Evolutionary conservation across 2,888 invertebrate genomes (phyloP).

Genomic region (Fragum sueziense): DNA sequence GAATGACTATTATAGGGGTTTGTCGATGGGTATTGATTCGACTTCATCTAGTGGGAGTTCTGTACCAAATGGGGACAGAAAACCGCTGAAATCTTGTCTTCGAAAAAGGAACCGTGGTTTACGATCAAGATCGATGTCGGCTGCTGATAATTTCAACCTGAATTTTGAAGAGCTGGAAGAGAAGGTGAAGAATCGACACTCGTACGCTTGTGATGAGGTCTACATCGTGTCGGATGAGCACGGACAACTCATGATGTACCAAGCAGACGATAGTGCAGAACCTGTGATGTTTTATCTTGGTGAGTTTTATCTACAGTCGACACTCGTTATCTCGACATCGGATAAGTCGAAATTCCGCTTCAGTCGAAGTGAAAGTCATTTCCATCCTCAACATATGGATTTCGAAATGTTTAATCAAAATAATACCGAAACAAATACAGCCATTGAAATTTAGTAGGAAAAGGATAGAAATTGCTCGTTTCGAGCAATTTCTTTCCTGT

Average conservation of each 20-base stretch:
- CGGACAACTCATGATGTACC: slow-evolving; percentile 64
- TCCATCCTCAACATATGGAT: too few relatives aligned
- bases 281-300: slow-evolving; percentile 67
- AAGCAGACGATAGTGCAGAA: slow-evolving; percentile 53
- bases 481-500: too few relatives aligned
- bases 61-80: slow-evolving; percentile 66
- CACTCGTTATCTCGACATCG: too few relatives aligned
- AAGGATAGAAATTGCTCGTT: too few relatives aligned
- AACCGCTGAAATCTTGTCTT: slow-evolving; percentile 78
- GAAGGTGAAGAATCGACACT: slow-evolving; percentile 71
- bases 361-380: too few relatives aligned
- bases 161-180: slow-evolving; percentile 58
- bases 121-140: slow-evolving; percentile 71
- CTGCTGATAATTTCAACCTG: slow-evolving; percentile 64
- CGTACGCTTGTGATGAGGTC: slow-evolving; percentile 76
- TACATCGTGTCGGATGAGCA: slow-evolving; percentile 66
- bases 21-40: slow-evolving; percentile 59
- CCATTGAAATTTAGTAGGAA: too few relatives aligned
- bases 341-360: too few relatives aligned
- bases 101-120: slow-evolving; percentile 67
- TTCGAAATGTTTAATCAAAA: too few relatives aligned
- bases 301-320: too few relatives aligned
- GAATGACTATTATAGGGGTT: slow-evolving; percentile 46
- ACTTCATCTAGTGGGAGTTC: slow-evolving; percentile 64
- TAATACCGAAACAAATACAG: too few relatives aligned